phyloP scores from a whole-genome alignment of 2,797 vertebrate genomes.

The Neosalanx taihuensis region DNA sequence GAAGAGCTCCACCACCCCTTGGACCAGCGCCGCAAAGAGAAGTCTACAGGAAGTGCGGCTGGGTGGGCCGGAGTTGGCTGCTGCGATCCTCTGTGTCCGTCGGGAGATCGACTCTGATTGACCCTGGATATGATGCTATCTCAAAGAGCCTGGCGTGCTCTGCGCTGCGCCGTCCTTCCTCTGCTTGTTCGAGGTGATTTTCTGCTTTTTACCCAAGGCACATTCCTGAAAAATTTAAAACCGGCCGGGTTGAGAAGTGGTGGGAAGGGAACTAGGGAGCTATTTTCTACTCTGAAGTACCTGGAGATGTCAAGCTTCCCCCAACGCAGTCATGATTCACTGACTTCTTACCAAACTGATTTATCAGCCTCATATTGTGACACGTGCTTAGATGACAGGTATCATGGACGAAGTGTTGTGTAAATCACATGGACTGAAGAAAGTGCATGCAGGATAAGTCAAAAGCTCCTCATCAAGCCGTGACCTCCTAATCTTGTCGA shows the following conservation, averaged over 20 bases:
- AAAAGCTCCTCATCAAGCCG: background rate
- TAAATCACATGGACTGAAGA: conserved; percentile 7
- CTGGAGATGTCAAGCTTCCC: background rate
- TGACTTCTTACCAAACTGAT: background rate
- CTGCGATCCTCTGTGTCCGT: conserved; percentile 40
- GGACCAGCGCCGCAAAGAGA: conserved; percentile 49
- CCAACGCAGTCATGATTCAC: background rate
- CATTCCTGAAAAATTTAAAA: conserved; percentile 33
- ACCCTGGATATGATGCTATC: conserved; percentile 61
- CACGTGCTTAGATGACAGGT: background rate
- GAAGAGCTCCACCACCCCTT: conserved; percentile 2
- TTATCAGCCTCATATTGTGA: conserved; percentile 9
- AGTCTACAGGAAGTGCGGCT: conserved; percentile 62
- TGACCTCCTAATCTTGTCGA: background rate
- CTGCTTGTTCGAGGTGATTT: conserved; percentile 19
- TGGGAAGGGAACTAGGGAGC: conserved; percentile 11
- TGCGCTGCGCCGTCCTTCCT: background rate
- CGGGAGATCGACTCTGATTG: conserved; percentile 50
- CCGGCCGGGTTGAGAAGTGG: conserved; percentile 22
- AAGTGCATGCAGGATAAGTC: background rate
- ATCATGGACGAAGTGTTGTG: background rate
- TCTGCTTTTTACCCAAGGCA: conserved; percentile 41
- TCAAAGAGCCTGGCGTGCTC: conserved; percentile 29
- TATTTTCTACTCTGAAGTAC: conserved; percentile 21
- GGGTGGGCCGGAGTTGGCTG: conserved; percentile 56